Conservation (phyloP, 2,888 invertebrate genomes). For the Drosophila colorata region DNA sequence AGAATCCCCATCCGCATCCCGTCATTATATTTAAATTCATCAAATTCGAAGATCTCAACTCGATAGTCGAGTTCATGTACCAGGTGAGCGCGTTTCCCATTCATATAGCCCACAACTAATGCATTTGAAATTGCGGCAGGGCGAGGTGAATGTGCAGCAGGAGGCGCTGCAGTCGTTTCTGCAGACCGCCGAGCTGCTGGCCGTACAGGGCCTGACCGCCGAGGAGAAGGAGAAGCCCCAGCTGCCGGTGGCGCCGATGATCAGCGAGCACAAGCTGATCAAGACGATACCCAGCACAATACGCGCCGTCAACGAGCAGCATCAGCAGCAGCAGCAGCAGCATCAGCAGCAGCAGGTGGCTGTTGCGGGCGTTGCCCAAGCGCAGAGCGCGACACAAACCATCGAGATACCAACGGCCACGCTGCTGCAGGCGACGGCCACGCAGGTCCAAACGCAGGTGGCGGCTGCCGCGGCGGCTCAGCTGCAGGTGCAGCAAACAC, state of each 20-base stretch:
- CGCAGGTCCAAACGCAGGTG: slow-evolving; percentile 71
- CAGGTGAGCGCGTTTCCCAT: slow-evolving; percentile 79
- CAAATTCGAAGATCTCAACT: slow-evolving; percentile 91
- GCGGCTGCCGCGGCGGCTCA: slow-evolving; percentile 64
- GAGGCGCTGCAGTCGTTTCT: slow-evolving; percentile 92
- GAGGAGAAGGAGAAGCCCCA: slow-evolving; percentile 85
- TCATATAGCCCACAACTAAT: no score
- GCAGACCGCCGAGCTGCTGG: slow-evolving; percentile 91
- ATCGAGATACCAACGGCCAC: slow-evolving; percentile 83
- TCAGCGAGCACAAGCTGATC: slow-evolving; percentile 83
- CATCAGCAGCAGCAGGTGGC: slow-evolving; percentile 55
- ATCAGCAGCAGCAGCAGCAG: slow-evolving; percentile 47
- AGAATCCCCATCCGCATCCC: slow-evolving; percentile 92
- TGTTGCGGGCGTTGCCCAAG: slow-evolving; percentile 64
- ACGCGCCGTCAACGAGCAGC: slow-evolving; percentile 81
- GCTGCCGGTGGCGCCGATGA: slow-evolving; percentile 74
- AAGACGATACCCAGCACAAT: slow-evolving; percentile 85
- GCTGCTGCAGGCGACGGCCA: slow-evolving; percentile 77
- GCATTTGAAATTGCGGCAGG: slow-evolving; percentile 81
- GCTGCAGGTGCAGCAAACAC: slow-evolving; percentile 59
- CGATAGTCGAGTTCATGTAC: slow-evolving; percentile 93
- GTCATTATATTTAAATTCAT: slow-evolving; percentile 93
- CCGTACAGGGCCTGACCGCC: slow-evolving; percentile 91
- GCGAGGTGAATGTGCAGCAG: slow-evolving; percentile 93
- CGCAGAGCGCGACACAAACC: slow-evolving; percentile 79